Base-by-base conservation (phyloP, 2,888 invertebrate species). In the Lithophane semibrunnea region DNA sequence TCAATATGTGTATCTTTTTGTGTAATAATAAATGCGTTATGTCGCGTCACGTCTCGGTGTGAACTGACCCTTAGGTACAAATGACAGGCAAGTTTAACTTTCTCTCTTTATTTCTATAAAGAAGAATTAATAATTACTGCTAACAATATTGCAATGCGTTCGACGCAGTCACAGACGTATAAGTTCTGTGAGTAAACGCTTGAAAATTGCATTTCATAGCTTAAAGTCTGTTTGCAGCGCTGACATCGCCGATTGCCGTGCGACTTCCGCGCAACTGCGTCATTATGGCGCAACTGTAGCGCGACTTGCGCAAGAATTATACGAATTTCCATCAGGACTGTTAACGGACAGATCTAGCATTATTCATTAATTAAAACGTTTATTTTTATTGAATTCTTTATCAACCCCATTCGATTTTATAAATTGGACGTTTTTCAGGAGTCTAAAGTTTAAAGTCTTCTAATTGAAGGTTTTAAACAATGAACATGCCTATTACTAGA, bases 91-190 rank as follows among this genome's bases (percentile, higher is more conserved):
- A 44, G n/a, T 82, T 52, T 64, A 74, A 80, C 65, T 75, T 80
- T 87, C 73, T 85, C 76, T 72, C 67, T 86, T 86, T 84, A 87
- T 84, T 86, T 76, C 75, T 82, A 77, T 83, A 76, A 70, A 86
- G 77, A 72, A 74, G 24, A 78, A 76, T 69, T 67, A 64, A 66
- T 69, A 37, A 56, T 86, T 77, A 85, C 66, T 61, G 70, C 71
- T 82, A 87, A 68, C 21, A 79, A 83, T 65, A 76, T 75, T 77
- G 82, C 80, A 80, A 76, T 76, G 79, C 81, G 70, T 68, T 84
- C 75, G 64, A 80, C 73, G 80, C 79, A 63, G 42, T 69, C 75
- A 70, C 70, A 68, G 73, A 67, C 18, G 7, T 21, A 29, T 63
- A 58, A 67, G 29, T 42, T 82, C 71, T 54, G 67, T 64, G 65